phyloP scores from a whole-genome alignment of 2,888 invertebrate species.

The Xanthia togata region DNA sequence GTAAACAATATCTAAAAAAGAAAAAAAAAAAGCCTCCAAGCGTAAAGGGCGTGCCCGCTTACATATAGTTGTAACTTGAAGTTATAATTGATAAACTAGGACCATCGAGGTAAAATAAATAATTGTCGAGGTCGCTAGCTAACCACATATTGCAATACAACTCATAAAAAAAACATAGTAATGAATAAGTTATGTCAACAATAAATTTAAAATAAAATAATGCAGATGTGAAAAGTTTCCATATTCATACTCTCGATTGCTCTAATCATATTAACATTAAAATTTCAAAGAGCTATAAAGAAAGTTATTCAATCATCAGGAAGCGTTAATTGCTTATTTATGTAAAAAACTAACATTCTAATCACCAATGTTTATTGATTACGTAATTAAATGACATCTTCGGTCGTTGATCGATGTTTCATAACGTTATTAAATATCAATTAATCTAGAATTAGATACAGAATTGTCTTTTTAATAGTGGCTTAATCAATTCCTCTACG shows the following conservation, averaged over 20 bases:
- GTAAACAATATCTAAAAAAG: too few species aligned
- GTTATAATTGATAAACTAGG: too few species aligned
- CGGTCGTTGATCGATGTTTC: conserved; percentile 41
- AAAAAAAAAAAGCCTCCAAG: too few species aligned
- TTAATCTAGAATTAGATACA: conserved; percentile 42
- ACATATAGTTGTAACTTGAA: too few species aligned
- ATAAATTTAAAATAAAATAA: too few species aligned
- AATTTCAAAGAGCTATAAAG: conserved; percentile 15
- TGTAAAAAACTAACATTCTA: conserved; percentile 4
- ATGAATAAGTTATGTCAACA: too few species aligned
- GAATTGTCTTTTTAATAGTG: conserved; percentile 28
- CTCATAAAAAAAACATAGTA: too few species aligned
- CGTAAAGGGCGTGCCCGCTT: too few species aligned
- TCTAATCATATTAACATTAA: conserved; percentile 8
- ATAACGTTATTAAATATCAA: conserved; percentile 36
- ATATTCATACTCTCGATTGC: not conserved
- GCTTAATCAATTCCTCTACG: conserved; percentile 24
- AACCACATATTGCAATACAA: too few species aligned
- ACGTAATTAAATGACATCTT: conserved; percentile 37
- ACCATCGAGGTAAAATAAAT: too few species aligned
- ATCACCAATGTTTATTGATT: conserved; percentile 9
- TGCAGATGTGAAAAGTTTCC: not conserved
- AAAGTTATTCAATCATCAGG: conserved; percentile 13
- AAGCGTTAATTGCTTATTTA: conserved; percentile 20
- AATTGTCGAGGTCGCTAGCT: too few species aligned